Conservation (phyloP, 1,140 invertebrate species). For the Megalonaias nervosa region DNA sequence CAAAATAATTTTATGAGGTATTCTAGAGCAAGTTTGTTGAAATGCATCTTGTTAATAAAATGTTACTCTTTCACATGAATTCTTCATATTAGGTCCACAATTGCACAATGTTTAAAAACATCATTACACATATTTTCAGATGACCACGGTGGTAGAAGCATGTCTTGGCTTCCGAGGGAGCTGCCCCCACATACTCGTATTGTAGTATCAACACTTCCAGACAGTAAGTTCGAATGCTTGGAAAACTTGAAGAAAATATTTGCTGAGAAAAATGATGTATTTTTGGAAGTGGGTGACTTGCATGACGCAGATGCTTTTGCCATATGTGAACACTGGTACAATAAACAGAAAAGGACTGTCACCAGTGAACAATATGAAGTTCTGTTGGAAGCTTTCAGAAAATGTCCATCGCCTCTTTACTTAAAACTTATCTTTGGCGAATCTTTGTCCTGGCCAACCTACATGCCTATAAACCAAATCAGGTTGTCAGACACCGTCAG, state of each 20-base stretch:
- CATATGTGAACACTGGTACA: conserved; percentile 61
- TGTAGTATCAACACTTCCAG: conserved; percentile 77
- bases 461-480: conserved; percentile 45
- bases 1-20: no score
- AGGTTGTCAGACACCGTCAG: conserved; percentile 61
- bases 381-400: conserved; percentile 56
- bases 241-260: conserved; percentile 44
- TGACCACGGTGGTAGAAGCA: conserved; percentile 60
- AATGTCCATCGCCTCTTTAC: conserved; percentile 65
- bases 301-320: conserved; percentile 55
- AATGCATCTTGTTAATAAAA: background rate
- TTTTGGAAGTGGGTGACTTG: conserved; percentile 57
- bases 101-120: background rate
- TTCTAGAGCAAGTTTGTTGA: background rate
- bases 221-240: conserved; percentile 62
- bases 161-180: conserved; percentile 66
- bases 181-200: conserved; percentile 73
- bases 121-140: conserved; percentile 37
- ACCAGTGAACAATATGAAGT: conserved; percentile 60
- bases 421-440: conserved; percentile 64
- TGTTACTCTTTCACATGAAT: background rate
- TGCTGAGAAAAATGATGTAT: conserved; percentile 36
- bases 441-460: conserved; percentile 59
- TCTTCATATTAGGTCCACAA: background rate
- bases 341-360: conserved; percentile 41